phyloP scores from a whole-genome alignment of 1,140 invertebrate genomes.

The Neomicropteryx cornuta region DNA sequence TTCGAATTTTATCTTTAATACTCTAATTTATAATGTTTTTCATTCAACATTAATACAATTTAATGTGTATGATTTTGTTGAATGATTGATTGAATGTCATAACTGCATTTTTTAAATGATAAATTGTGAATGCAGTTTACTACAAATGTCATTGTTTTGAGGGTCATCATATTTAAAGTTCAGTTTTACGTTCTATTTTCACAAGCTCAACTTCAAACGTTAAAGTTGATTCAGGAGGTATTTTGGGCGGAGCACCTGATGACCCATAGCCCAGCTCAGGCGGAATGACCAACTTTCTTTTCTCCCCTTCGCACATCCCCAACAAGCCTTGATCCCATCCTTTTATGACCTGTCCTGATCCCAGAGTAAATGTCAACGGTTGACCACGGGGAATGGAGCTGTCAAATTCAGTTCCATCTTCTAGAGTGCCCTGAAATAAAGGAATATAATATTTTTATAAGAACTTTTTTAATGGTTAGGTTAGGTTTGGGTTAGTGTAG shows the following conservation, averaged over 20 bases:
- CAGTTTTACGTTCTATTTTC: conserved; percentile 55
- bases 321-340: conserved; percentile 81
- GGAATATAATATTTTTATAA: conserved; percentile 11
- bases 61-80: no score
- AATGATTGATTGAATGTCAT: no score
- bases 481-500: not conserved
- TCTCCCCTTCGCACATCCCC: conserved; percentile 79
- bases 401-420: conserved; percentile 80
- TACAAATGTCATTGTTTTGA: no score
- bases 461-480: not conserved
- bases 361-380: conserved; percentile 68
- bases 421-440: conserved; percentile 59
- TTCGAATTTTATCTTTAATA: no score
- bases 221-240: conserved; percentile 66
- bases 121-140: no score
- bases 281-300: conserved; percentile 73
- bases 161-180: conserved; percentile 35
- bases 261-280: conserved; percentile 74
- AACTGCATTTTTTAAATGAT: no score
- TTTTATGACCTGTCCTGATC: conserved; percentile 70
- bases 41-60: no score
- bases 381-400: conserved; percentile 59
- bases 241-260: conserved; percentile 66
- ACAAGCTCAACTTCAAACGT: conserved; percentile 77
- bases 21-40: no score